Conservation (phyloP, 2,888 invertebrate species). For the Geophilus truncorum region DNA sequence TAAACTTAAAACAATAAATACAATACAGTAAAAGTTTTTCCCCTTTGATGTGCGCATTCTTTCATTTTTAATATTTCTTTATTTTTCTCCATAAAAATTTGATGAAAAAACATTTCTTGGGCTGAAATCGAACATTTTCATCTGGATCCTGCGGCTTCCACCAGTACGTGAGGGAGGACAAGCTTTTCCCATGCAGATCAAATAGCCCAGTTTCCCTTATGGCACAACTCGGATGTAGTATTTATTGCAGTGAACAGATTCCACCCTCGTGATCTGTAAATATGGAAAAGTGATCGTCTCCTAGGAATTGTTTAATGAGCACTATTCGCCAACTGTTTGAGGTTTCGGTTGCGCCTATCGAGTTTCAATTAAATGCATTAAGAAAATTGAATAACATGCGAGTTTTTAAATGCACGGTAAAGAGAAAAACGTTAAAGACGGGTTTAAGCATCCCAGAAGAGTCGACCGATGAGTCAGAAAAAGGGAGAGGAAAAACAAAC, state of each 20-base stretch:
- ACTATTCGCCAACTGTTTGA: constrained; percentile 11
- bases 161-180: background rate
- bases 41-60: too few relatives aligned
- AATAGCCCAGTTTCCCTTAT: constrained; percentile 1
- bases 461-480: background rate
- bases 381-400: background rate
- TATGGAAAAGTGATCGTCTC: background rate
- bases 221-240: background rate
- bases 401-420: background rate
- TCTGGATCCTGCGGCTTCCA: background rate
- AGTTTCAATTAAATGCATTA: background rate
- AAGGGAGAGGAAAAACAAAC: background rate
- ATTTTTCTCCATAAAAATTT: background rate
- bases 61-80: background rate
- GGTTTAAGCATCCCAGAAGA: background rate
- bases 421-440: background rate
- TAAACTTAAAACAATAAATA: background rate
- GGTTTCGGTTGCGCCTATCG: background rate
- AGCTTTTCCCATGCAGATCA: background rate
- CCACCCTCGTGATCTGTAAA: constrained; percentile 15
- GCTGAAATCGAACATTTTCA: background rate
- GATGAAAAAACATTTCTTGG: background rate
- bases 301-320: background rate
- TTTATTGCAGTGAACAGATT: constrained; percentile 21
- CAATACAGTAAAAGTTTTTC: background rate